Evolutionary conservation across 2,888 invertebrate genomes (phyloP), one percentile per base, ranked within the genome.

Genomic region (Hemaris fuciformis): DNA sequence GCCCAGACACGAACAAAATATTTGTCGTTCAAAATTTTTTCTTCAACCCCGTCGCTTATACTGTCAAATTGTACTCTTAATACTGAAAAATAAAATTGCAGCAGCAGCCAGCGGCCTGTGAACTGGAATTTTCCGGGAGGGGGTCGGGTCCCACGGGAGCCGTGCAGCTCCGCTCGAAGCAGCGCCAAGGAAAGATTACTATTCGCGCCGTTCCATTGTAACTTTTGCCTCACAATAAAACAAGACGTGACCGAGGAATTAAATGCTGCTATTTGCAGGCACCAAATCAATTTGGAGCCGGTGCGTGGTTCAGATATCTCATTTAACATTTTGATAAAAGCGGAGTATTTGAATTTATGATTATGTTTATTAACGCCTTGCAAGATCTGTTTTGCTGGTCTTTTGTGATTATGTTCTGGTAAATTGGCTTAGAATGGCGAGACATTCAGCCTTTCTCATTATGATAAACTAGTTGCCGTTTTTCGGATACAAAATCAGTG

Each of bases 201-300:
- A 72, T 73, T 70, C 82, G 76, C 71, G 71, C 65, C 69, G 71
- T 66, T 72, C 72, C 76, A 82, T 85, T 87, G 85, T 88, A 88
- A 88, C 88, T 87, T 88, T 84, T 83, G 82, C 82, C 83, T 83
- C 84, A 87, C 87, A 87, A 88, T 89, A 89, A 89, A 88, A 79
- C 71, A 67, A 79, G 62, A 87, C 90, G 90, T 91, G 91, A 86
- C 84, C 73, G 60, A 80, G 78, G 76, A 76, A 77, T 81, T 86
- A 88, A 89, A 90, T 88, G 83, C 71, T 76, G 73, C 77, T 77
- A 80, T 86, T 87, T 79, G 79, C 75, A 74, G 76, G 73, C 75
- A 84, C 81, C 83, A 84, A 88, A 87, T 88, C 88, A 89, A 88
- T 89, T 88, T 87, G 80, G 78, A 72, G 70, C 70, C 68, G 68